Evolutionary conservation across 2,888 invertebrate genomes (phyloP).

Genomic region (Miltochrista miniata): DNA sequence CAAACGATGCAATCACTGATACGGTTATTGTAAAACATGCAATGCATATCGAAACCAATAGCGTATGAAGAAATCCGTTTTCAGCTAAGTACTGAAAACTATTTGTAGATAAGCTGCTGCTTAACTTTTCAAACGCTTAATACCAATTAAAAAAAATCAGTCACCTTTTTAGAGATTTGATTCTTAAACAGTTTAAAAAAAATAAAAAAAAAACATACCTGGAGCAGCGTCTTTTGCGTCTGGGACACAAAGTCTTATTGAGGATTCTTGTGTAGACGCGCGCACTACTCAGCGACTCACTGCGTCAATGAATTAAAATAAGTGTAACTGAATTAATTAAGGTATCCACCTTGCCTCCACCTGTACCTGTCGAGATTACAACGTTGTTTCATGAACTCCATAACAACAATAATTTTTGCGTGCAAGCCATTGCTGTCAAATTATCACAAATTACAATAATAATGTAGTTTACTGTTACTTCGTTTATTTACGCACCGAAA

Average conservation of each 20-base stretch:
- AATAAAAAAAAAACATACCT: too few species aligned
- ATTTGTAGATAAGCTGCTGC: too few species aligned
- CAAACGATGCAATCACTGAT: not conserved
- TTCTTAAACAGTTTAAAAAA: too few species aligned
- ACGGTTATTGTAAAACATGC: not conserved
- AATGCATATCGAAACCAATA: not conserved
- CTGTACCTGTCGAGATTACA: not conserved
- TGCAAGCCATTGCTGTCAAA: not conserved
- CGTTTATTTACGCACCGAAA: too few species aligned
- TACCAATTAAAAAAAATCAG: too few species aligned
- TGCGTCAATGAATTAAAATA: conserved; percentile 28
- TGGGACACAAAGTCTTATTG: not conserved
- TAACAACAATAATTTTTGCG: not conserved
- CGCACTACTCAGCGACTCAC: not conserved
- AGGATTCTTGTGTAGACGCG: not conserved
- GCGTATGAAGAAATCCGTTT: too few species aligned
- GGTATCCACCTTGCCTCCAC: conserved; percentile 1
- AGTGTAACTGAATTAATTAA: conserved; percentile 24
- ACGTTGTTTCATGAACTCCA: conserved; percentile 1
- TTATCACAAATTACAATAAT: not conserved
- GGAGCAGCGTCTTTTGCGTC: too few species aligned
- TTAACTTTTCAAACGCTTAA: too few species aligned
- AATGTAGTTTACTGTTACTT: too few species aligned
- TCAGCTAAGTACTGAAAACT: not conserved
- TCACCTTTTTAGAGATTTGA: too few species aligned